Evolutionary conservation across 2,113 vertebrate genomes (phyloP), one percentile per base, ranked within the genome.

Genomic region (Ciconia maguari): DNA sequence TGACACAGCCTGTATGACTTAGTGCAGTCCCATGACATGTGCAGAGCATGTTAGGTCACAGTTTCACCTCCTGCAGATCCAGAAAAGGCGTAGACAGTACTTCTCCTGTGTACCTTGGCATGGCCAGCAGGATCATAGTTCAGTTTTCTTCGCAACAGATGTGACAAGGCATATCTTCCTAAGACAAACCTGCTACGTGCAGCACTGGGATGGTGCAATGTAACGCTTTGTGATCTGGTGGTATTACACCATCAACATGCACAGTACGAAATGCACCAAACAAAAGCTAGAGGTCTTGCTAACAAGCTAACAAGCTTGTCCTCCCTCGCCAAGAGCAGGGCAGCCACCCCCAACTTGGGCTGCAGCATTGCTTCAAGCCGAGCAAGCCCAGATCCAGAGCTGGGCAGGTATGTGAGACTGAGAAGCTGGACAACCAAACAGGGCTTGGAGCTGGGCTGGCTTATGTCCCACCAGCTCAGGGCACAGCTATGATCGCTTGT

Each of bases 161-260:
- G 38, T 17, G 69, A 44, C 10, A 18, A 34, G 8, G 9, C 9
- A 17, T 44, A 68, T 75, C 55, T 81, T 60, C 60, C 61, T 75
- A 49, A 44, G 41, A 27, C 16, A 70, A 77, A 21, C 26, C 87
- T 51, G 51, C 46, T 72, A 51, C 0, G 1, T 36, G 46, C 0
- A 2, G 29, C 69, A 27, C 19, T 38, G 44, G 34, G 2, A 9
- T 25, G 68, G 7, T 32, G 62, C 24, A 41, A 52, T 0, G 0
- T 32, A 26, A 54, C 16, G 1, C 48, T 13, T n/a, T 34, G 32
- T 58, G 87, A 26, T 34, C 17, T 74, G 38, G 4, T 38, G 30
- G 12, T 24, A 14, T 55, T 61, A 34, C 42, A 49, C 16, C 38
- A 16, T 36, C 46, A 6, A 19, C 4, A 20, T 1, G 38, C 16